Evolutionary conservation across 2,888 invertebrate species (phyloP).

Genomic region (Flabesymbios commensalis): DNA sequence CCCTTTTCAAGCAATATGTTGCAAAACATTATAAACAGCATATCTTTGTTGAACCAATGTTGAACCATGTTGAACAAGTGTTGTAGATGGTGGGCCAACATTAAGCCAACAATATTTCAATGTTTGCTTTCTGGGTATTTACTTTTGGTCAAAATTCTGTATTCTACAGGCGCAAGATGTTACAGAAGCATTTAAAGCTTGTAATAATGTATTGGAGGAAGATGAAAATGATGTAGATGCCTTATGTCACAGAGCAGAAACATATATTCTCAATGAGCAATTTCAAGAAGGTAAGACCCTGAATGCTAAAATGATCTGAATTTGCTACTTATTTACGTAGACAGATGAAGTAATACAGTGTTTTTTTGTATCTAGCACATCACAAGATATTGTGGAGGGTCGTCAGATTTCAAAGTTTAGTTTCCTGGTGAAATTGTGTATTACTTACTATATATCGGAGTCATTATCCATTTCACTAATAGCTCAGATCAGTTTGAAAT

Average conservation of each 20-base stretch:
- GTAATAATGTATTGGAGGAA: constrained; percentile 78
- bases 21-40: too few species aligned
- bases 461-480: too few species aligned
- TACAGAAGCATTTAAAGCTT: constrained; percentile 75
- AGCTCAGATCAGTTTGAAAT: too few species aligned
- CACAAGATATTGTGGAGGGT: neutral
- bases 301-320: neutral
- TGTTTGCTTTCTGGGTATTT: too few species aligned
- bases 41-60: too few species aligned
- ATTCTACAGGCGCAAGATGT: constrained; percentile 72
- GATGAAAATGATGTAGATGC: constrained; percentile 73
- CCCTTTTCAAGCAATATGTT: too few species aligned
- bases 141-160: too few species aligned
- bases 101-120: too few species aligned
- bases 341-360: constrained; percentile 6
- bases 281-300: constrained; percentile 75
- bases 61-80: too few species aligned
- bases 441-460: too few species aligned
- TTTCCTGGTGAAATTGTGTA: too few species aligned
- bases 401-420: neutral
- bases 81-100: too few species aligned
- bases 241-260: constrained; percentile 90
- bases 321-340: constrained; percentile 27
- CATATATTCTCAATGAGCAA: constrained; percentile 84
- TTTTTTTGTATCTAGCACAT: neutral